phyloP scores from a whole-genome alignment of 2,113 vertebrate genomes.

The Meriones unguiculatus region DNA sequence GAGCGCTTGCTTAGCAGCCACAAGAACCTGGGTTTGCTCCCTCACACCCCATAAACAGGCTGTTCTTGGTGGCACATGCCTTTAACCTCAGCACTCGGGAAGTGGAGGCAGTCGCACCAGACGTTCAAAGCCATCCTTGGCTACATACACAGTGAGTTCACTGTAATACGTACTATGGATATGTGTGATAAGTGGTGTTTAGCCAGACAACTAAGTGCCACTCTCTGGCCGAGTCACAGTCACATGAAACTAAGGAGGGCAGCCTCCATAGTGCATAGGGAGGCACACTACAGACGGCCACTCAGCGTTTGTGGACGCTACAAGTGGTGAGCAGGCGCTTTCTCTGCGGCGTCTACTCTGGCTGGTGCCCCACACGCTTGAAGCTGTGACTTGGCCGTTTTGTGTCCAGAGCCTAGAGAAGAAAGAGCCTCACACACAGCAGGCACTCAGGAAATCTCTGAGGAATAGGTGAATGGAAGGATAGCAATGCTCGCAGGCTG shows the following conservation, averaged over 20 bases:
- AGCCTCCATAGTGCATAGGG: no score
- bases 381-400: background rate
- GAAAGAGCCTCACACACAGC: background rate
- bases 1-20: background rate
- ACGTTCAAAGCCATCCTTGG: background rate
- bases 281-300: background rate
- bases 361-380: background rate
- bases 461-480: background rate
- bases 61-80: background rate
- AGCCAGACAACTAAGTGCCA: background rate
- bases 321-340: rapidly evolving
- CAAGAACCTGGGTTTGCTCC: background rate
- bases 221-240: no score
- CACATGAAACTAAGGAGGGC: background rate
- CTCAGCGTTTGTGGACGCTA: rapidly evolving
- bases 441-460: background rate
- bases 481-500: no score
- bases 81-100: background rate
- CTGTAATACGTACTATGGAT: no score
- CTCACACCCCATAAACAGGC: background rate
- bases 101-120: background rate
- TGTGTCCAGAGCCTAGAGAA: background rate
- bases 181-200: background rate
- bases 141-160: background rate
- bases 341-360: background rate